Evolutionary conservation across 37 sponge, comb jelly and placozoan species (phyloP).

Genomic region (Corticium candelabrum): DNA sequence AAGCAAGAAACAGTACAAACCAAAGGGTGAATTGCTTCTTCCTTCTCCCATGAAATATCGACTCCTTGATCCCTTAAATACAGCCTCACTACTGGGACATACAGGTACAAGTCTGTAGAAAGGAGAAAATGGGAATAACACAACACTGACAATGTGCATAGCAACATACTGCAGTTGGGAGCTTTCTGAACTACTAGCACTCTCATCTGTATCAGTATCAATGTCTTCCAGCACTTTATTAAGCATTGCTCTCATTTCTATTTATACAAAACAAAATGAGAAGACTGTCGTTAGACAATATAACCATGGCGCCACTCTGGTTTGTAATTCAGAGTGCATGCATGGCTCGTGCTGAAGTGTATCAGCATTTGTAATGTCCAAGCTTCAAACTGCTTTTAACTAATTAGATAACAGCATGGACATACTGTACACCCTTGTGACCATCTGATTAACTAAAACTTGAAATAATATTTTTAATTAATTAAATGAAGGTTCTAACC

Average conservation of each 20-base stretch:
- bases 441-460: too few species aligned
- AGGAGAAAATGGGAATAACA: neutral
- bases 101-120: slow-evolving; percentile 2
- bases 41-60: slow-evolving; percentile 83
- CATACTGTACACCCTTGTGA: too few species aligned
- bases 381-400: too few species aligned
- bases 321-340: too few species aligned
- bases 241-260: slow-evolving; percentile 49
- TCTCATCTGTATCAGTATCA: neutral
- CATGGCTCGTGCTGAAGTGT: too few species aligned
- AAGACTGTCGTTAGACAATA: neutral
- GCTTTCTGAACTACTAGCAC: too few species aligned
- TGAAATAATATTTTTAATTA: too few species aligned
- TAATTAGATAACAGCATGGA: too few species aligned
- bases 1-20: slow-evolving; percentile 38
- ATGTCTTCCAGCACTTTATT: slow-evolving; percentile 10
- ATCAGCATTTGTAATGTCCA: too few species aligned
- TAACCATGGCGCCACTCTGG: too few species aligned
- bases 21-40: slow-evolving; percentile 68
- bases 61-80: slow-evolving; percentile 45
- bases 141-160: neutral
- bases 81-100: neutral
- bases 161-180: too few species aligned
- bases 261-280: neutral
- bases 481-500: too few species aligned